Base-by-base conservation (phyloP, 1,140 invertebrate species). In the Periplaneta americana region DNA sequence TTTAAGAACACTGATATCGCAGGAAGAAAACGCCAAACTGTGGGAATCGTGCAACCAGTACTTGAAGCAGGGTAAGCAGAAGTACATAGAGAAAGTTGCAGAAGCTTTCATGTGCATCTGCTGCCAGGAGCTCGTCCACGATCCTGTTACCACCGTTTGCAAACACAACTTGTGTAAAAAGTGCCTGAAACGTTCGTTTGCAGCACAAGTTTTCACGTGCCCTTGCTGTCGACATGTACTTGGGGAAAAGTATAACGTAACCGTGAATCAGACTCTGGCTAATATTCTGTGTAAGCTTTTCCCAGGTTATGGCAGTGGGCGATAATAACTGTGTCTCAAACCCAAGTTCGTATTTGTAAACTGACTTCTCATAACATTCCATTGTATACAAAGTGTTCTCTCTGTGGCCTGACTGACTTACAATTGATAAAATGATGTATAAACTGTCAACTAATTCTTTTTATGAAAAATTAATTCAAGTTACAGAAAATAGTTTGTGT, bases 41-140 rank as follows among this genome's bases (percentile, higher is more conserved):
- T 96, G 95, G 95, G 85, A 89, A 0, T 92, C 92, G 84, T 92
- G 93, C 84, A 83, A 85, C 86, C 78, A 85, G 83, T 33, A 86
- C 84, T 79, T 89, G 84, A 79, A 86, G 78, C 80, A 90, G 85
- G 87, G 92, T 82, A 86, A 93, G 89, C 85, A 93, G 91, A 89
- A 90, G 83, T 95, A 95, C 85, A 87, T 94, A 22, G 89, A 90
- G 34, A 91, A 92, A 84, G 90, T 95, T 4, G 90, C 92, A 83
- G 91, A 93, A 85, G 84, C 89, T 34, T 96, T 97, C 86, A 90
- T 90, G 2, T 97, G 96, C 85, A 93, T 95, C 57, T 96, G 95
- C 84, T 97, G 96, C 85, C 93, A 95, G 86, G 94, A 95, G 77
- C 83, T 97, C 8, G 92, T 94, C 0, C 92, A 88, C 79, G 90